Evolutionary conservation across 2,113 vertebrate genomes (phyloP).

Genomic region (Mobula birostris): DNA sequence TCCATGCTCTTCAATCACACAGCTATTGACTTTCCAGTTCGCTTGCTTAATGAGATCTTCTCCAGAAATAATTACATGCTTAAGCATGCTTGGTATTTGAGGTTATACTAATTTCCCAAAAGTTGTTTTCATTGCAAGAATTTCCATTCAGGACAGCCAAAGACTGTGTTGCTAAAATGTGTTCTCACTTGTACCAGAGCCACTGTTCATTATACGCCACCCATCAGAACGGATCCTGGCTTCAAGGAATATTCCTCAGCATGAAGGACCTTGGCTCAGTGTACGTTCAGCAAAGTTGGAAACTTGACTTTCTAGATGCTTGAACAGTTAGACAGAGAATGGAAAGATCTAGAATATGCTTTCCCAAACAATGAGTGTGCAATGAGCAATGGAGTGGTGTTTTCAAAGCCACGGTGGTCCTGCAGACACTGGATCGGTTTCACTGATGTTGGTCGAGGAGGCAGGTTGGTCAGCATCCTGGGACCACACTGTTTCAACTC

Average conservation of each 20-base stretch:
- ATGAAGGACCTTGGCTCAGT: neutral
- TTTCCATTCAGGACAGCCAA: conserved; percentile 1
- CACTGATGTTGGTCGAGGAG: neutral
- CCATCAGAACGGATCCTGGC: neutral
- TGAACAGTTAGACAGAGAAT: neutral
- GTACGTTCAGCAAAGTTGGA: neutral
- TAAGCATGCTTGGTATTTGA: neutral
- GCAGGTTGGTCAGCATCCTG: neutral
- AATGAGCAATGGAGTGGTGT: neutral
- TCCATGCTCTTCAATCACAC: neutral
- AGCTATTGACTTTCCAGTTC: neutral
- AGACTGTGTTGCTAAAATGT: neutral
- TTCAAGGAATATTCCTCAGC: neutral
- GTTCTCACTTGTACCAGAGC: neutral
- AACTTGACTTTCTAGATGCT: neutral
- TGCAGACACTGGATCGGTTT: neutral
- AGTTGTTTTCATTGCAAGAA: neutral
- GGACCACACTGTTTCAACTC: neutral
- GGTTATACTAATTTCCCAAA: neutral
- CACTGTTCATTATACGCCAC: neutral
- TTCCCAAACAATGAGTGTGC: neutral
- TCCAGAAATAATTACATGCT: neutral
- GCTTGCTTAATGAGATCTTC: neutral
- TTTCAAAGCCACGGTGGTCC: neutral
- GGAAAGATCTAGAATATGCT: neutral